Conservation (phyloP, 1,140 invertebrate species). For the Ceratina australensis region DNA sequence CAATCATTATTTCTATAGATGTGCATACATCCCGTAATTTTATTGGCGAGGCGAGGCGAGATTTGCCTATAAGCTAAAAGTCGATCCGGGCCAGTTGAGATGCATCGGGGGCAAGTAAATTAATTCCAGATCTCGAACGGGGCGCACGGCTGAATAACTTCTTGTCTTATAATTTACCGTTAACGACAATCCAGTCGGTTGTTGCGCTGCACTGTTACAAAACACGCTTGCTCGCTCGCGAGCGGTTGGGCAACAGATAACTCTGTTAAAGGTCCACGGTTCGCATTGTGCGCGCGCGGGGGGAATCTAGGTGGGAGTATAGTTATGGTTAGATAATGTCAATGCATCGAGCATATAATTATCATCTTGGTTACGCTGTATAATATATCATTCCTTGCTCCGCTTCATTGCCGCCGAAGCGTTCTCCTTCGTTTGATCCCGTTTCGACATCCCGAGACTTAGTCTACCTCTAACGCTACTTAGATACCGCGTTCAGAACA, state of each 20-base stretch:
- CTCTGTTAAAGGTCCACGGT: slow-evolving; percentile 56
- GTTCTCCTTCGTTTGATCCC: slow-evolving; percentile 13
- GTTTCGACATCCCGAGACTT: slow-evolving; percentile 9
- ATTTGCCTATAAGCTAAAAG: background rate
- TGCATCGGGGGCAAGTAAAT: slow-evolving; percentile 41
- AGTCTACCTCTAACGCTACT: no score
- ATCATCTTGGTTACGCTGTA: slow-evolving; percentile 42
- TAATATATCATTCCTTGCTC: slow-evolving; percentile 30
- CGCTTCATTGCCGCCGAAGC: background rate
- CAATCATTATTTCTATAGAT: no score
- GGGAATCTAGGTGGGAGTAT: slow-evolving; percentile 54
- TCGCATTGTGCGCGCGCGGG: slow-evolving; percentile 46
- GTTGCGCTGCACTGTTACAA: slow-evolving; percentile 50
- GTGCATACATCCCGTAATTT: no score
- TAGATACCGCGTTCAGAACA: no score
- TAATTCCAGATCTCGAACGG: slow-evolving; percentile 41
- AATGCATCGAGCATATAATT: slow-evolving; percentile 52
- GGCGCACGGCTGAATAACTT: slow-evolving; percentile 38
- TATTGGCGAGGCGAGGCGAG: no score
- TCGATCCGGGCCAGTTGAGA: background rate
- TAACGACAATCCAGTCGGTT: slow-evolving; percentile 58
- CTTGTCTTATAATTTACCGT: slow-evolving; percentile 47
- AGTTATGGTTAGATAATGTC: slow-evolving; percentile 60
- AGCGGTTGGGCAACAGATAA: slow-evolving; percentile 53
- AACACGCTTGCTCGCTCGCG: slow-evolving; percentile 25